These are phyloP conservation scores for Zelleria hepariella DNA, from an alignment of 2,888 invertebrate species.

Conservation along the genomic window DNA sequence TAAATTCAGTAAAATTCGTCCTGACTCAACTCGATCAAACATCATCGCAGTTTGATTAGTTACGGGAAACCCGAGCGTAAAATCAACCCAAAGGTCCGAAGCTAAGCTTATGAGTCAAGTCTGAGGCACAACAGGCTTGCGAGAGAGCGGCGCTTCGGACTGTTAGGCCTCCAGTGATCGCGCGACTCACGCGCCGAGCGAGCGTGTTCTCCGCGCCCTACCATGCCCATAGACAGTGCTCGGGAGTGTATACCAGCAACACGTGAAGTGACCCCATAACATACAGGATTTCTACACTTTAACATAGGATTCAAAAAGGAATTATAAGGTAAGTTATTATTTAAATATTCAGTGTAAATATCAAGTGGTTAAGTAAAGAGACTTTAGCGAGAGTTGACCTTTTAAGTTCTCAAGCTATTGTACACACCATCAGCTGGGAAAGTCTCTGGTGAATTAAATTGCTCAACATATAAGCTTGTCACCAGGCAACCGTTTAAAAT, in stretches of 20 bases:
- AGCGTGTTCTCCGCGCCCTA: conserved; percentile 28
- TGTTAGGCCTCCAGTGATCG: conserved; percentile 37
- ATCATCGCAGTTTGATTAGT: not conserved
- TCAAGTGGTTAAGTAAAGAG: not conserved
- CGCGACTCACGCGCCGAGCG: conserved; percentile 47
- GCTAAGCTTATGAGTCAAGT: not conserved
- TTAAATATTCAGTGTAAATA: not conserved
- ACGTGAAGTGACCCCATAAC: conserved; percentile 6
- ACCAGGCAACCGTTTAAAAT: not conserved
- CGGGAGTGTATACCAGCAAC: conserved; percentile 50
- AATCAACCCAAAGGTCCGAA: not conserved
- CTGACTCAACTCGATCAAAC: not conserved
- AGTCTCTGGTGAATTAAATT: conserved; percentile 28
- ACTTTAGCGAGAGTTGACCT: conserved; percentile 20
- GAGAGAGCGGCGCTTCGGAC: conserved; percentile 15
- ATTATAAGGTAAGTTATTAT: not conserved
- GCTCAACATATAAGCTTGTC: conserved; percentile 4
- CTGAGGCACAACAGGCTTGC: conserved; percentile 10
- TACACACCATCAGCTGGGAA: conserved; percentile 50
- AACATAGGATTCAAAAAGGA: not conserved
- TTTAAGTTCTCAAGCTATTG: conserved; percentile 27
- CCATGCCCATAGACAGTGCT: conserved; percentile 34
- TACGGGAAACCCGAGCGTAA: not conserved
- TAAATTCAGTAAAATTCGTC: not conserved
- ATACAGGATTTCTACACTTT: not conserved